Evolutionary conservation across 2,888 invertebrate species (phyloP), one percentile per base, ranked within the genome.

Genomic region (Alloscopus bannaensis): DNA sequence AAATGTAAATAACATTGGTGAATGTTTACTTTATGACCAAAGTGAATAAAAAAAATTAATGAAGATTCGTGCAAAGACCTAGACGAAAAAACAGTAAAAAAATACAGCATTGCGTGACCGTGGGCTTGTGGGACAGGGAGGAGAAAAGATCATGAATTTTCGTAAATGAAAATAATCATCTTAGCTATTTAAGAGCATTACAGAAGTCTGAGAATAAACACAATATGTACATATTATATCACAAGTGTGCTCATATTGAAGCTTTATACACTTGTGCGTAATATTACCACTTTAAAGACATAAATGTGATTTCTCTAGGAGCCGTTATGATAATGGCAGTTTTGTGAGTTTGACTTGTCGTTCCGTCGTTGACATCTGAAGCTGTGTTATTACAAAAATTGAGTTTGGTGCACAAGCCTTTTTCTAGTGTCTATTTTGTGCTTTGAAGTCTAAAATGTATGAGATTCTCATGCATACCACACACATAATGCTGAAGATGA

Each of bases 351-450:
- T 76, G 76, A 76, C 76, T 76, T 62, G 76, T 66, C 68, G 66
- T 76, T 76, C 68, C 52, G 76, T 66, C 68, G 66, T 76, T 76
- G 76, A 76, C 76, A 76, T 76, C 52, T 8, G 52, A 55, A 55
- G 65, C 36, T 8, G 13, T 36, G 13, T 36, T 36, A 8, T 8
- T 6, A 36, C 36, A 8, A 36, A 36, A 36, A 36, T 8, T 36
- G 36, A 36, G 36, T 8, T 36, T 6, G 36, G 13, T 36, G 36
- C 36, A 40, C 22, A 68, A 6, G 29, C n/a, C n/a, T n/a, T n/a
- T n/a, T n/a, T n/a, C n/a, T n/a, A n/a, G n/a, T n/a, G n/a, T n/a
- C n/a, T n/a, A n/a, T n/a, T n/a, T n/a, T n/a, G n/a, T n/a, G n/a
- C n/a, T n/a, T n/a, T n/a, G n/a, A n/a, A n/a, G n/a, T n/a, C n/a